These are phyloP conservation scores for Euplexia lucipara DNA, from an alignment of 2,888 invertebrate genomes.

Conservation along the genomic window DNA sequence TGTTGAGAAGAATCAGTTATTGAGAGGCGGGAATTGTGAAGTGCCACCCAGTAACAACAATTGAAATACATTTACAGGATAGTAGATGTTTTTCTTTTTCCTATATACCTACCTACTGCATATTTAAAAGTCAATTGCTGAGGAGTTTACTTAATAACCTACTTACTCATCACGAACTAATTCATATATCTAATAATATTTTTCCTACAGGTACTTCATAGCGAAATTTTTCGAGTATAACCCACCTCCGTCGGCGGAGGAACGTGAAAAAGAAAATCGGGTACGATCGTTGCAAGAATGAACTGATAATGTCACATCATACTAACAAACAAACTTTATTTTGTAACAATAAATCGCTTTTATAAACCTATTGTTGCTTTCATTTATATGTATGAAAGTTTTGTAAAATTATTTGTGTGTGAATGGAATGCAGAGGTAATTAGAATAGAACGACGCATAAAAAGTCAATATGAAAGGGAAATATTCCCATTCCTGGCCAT, in stretches of 20 bases:
- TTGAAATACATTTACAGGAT: too few species aligned
- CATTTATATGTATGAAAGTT: too few species aligned
- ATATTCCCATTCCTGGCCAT: too few species aligned
- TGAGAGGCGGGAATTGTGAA: background rate
- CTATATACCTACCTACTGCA: too few species aligned
- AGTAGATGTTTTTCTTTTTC: background rate
- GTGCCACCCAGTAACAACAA: background rate
- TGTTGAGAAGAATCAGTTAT: background rate
- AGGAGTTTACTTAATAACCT: too few species aligned
- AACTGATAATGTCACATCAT: slow-evolving; percentile 19
- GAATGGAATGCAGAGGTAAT: too few species aligned
- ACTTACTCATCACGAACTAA: too few species aligned
- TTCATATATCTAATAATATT: slow-evolving; percentile 5
- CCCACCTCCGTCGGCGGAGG: slow-evolving; percentile 68
- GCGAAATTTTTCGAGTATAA: slow-evolving; percentile 87
- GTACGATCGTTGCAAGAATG: slow-evolving; percentile 39
- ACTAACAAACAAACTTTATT: slow-evolving; percentile 23
- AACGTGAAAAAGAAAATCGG: slow-evolving; percentile 66
- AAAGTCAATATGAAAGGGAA: too few species aligned
- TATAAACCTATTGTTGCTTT: slow-evolving; percentile 6
- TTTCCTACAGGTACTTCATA: slow-evolving; percentile 84
- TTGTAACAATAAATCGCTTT: slow-evolving; percentile 33
- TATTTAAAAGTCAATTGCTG: too few species aligned
- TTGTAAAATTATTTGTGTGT: too few species aligned
- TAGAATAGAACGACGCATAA: too few species aligned